Conservation (phyloP, 1,140 invertebrate genomes). For the Brachionus manjavacas region DNA sequence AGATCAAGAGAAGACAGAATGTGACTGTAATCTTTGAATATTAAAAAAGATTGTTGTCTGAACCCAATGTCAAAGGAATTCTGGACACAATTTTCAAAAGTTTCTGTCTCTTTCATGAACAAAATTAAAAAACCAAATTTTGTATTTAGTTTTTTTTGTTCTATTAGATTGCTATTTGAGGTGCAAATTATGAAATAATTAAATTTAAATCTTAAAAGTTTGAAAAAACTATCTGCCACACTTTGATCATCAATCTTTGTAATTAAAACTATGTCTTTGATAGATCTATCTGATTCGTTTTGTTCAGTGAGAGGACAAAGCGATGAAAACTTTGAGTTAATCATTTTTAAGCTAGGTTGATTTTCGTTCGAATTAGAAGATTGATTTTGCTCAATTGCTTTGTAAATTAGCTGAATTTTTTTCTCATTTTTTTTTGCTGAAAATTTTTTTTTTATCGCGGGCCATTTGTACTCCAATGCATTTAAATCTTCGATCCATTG, state of each 20-base stretch:
- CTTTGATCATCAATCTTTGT: background rate
- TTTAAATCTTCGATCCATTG: slow-evolving; percentile 22
- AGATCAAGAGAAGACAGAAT: background rate
- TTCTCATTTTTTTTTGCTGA: background rate
- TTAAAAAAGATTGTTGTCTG: background rate
- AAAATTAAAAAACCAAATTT: background rate
- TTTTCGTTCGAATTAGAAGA: slow-evolving; percentile 29
- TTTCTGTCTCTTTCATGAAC: background rate
- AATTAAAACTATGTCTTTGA: background rate
- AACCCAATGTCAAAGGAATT: background rate
- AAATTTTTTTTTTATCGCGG: background rate
- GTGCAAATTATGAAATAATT: background rate
- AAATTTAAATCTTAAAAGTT: background rate
- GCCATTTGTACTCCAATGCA: slow-evolving; percentile 18
- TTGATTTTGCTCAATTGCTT: background rate
- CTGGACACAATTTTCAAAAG: background rate
- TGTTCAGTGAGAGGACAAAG: background rate
- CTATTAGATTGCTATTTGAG: background rate
- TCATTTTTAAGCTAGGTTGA: slow-evolving; percentile 6
- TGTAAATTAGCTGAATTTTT: background rate
- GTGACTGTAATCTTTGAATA: background rate
- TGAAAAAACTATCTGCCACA: background rate
- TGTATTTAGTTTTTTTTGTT: background rate
- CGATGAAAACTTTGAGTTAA: background rate
- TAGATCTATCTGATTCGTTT: background rate